Conservation (phyloP, 2,797 vertebrate species). For the Anolis apletophallus region DNA sequence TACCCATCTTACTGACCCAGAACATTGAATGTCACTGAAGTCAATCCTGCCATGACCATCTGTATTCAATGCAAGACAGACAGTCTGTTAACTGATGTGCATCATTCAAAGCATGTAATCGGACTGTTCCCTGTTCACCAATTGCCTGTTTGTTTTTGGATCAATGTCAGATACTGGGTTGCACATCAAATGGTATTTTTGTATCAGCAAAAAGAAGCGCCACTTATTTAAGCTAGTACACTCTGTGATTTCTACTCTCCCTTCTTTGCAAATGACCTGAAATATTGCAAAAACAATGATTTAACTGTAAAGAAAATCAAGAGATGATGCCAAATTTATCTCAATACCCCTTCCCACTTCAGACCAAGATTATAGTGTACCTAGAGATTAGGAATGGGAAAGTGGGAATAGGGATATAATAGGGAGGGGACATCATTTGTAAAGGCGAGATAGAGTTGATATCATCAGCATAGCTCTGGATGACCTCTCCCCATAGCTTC, state of each 20-base stretch:
- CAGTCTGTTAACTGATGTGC: neutral
- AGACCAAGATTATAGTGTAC: neutral
- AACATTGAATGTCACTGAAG: neutral
- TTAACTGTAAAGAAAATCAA: neutral
- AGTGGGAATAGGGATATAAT: too few species aligned
- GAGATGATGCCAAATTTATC: neutral
- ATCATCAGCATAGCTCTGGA: too few species aligned
- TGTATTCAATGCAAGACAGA: neutral
- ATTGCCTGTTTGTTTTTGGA: neutral
- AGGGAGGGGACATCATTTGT: too few species aligned
- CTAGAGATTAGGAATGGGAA: too few species aligned
- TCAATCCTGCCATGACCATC: neutral
- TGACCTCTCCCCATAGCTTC: too few species aligned
- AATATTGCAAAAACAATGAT: neutral
- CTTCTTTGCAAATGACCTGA: neutral
- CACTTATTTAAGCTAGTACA: neutral
- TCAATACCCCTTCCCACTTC: neutral
- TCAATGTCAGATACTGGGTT: neutral
- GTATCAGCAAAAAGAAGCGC: neutral
- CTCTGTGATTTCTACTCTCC: too few species aligned
- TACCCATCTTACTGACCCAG: neutral
- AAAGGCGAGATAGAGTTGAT: too few species aligned
- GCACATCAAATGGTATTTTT: neutral
- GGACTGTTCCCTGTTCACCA: neutral
- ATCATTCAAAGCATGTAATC: neutral